phyloP scores from a whole-genome alignment of 2,888 invertebrate genomes.

The Parapristionchus giblindavisi region DNA sequence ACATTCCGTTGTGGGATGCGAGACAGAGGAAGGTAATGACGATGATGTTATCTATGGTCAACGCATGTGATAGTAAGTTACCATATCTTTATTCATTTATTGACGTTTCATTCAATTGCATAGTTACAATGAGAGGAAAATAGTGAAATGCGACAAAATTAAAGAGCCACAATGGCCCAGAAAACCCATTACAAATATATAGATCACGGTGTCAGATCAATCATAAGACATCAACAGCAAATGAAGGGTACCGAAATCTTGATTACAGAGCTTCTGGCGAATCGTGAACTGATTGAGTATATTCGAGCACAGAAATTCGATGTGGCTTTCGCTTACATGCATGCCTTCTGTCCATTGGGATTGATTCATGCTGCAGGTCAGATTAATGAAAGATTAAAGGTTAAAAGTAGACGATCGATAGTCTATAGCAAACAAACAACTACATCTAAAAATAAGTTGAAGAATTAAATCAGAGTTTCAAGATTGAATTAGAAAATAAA shows the following conservation, averaged over 20 bases:
- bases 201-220: not conserved
- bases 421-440: not conserved
- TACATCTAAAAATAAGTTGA: not conserved
- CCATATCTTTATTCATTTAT: no score
- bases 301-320: conserved; percentile 59
- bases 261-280: conserved; percentile 40
- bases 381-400: no score
- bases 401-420: no score
- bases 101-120: no score
- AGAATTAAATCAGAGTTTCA: not conserved
- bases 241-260: not conserved
- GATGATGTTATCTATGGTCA: conserved; percentile 21
- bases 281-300: conserved; percentile 52
- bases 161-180: no score
- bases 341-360: conserved; percentile 56
- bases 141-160: no score
- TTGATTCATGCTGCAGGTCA: conserved; percentile 51
- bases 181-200: no score
- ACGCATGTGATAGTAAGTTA: conserved; percentile 32
- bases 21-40: conserved; percentile 25
- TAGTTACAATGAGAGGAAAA: not conserved
- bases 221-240: not conserved
- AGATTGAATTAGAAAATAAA: no score
- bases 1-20: conserved; percentile 34
- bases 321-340: conserved; percentile 59